Percentiles rank a stretch among this genome's conserved stretches.
These are phyloP conservation scores for Campoplex nolae DNA, from an alignment of 2,888 invertebrate genomes.

Conservation along the genomic window DNA sequence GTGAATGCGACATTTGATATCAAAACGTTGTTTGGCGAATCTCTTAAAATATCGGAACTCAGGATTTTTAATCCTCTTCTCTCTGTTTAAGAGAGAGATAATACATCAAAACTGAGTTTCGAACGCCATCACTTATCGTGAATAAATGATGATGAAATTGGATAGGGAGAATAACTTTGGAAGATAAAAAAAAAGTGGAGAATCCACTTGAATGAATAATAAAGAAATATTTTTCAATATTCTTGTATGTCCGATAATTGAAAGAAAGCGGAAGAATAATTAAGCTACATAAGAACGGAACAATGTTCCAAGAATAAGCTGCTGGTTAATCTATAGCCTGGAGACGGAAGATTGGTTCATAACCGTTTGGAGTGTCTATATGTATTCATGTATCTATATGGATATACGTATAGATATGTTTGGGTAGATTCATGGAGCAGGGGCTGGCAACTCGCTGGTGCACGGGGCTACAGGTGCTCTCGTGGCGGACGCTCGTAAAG, in stretches of 20 bases:
- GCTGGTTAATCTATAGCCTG: constrained; percentile 49
- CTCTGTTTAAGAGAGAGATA: too few species aligned
- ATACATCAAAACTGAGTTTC: too few species aligned
- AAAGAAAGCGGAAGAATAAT: neutral
- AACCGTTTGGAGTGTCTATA: constrained; percentile 3
- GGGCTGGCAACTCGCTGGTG: constrained; percentile 45
- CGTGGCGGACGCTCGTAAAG: constrained; percentile 78
- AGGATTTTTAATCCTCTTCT: too few species aligned
- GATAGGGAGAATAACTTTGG: neutral
- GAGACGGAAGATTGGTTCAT: constrained; percentile 47
- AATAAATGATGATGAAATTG: neutral
- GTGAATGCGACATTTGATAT: too few species aligned
- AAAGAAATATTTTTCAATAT: neutral
- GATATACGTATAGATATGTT: constrained; percentile 31
- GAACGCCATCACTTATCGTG: too few species aligned
- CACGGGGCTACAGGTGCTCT: constrained; percentile 65
- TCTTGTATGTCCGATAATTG: neutral
- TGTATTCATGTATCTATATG: neutral
- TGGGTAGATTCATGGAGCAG: constrained; percentile 42
- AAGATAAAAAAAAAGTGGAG: neutral
- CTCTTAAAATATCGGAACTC: too few species aligned
- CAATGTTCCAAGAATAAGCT: constrained; percentile 18
- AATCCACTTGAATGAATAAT: neutral
- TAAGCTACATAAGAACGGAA: neutral
- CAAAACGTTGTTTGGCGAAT: too few species aligned